Evolutionary conservation across 2,888 invertebrate genomes (phyloP).

Genomic region (Hypselothyrea guttata): DNA sequence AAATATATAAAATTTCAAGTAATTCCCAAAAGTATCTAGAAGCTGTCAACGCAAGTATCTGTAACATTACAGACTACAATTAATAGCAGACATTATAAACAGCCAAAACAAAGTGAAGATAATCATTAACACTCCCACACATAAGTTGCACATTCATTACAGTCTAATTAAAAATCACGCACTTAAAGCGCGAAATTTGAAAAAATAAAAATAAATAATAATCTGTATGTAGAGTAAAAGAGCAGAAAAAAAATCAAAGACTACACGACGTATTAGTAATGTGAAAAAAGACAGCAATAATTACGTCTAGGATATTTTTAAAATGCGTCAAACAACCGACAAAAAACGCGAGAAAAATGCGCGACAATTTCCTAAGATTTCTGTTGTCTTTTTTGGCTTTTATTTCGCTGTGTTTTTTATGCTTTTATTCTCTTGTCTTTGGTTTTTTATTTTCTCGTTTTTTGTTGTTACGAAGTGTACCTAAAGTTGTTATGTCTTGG

Average conservation of each 20-base stretch:
- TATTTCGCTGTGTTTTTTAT: constrained; percentile 5
- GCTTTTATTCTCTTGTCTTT: constrained; percentile 21
- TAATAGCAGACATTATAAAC: background rate
- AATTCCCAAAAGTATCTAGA: too few relatives aligned
- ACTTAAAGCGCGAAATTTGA: constrained; percentile 58
- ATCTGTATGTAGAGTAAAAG: constrained; percentile 7
- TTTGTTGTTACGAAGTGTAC: constrained; percentile 42
- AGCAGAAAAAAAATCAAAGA: constrained; percentile 45
- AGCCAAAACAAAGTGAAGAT: too few relatives aligned
- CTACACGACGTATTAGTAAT: constrained; percentile 69
- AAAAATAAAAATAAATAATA: constrained; percentile 18
- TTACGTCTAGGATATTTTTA: constrained; percentile 71
- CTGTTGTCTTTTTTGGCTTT: constrained; percentile 32
- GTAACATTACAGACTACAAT: constrained; percentile 5
- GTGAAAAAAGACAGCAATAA: constrained; percentile 47
- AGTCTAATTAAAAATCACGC: constrained; percentile 71
- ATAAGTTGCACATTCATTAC: constrained; percentile 54
- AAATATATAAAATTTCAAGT: too few relatives aligned
- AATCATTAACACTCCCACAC: constrained; percentile 24
- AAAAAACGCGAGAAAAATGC: constrained; percentile 44
- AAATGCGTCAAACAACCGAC: constrained; percentile 64
- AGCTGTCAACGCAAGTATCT: background rate
- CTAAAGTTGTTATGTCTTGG: constrained; percentile 42
- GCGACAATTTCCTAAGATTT: constrained; percentile 50
- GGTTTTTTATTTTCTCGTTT: constrained; percentile 25